Conservation (phyloP, 1,140 invertebrate species). For the Eulimnadia texana region DNA sequence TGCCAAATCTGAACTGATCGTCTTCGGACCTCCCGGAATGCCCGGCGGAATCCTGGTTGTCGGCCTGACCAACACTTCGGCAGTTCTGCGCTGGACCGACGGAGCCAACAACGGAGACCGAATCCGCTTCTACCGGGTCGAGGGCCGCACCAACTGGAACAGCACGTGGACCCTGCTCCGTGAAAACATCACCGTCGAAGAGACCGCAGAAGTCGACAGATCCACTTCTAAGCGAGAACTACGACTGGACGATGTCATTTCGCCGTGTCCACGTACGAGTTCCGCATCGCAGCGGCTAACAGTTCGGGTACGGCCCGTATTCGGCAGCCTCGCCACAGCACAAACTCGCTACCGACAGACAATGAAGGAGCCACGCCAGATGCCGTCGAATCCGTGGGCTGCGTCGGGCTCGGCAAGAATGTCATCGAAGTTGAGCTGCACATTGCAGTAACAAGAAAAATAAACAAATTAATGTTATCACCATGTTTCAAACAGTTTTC, state of each 20-base stretch:
- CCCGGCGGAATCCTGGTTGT: constrained; percentile 44
- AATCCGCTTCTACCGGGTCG: constrained; percentile 58
- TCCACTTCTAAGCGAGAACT: constrained; percentile 58
- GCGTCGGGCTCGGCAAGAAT: constrained; percentile 36
- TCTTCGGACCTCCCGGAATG: constrained; percentile 71
- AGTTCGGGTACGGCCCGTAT: constrained; percentile 51
- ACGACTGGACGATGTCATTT: constrained; percentile 48
- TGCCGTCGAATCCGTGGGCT: constrained; percentile 30
- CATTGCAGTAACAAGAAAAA: background rate
- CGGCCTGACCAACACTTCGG: constrained; percentile 55
- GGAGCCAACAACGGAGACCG: constrained; percentile 64
- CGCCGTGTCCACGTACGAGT: constrained; percentile 81
- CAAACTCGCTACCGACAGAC: constrained; percentile 54
- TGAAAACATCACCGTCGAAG: constrained; percentile 40
- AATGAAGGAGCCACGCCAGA: constrained; percentile 31
- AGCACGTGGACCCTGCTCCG: constrained; percentile 59
- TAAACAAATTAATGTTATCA: no score
- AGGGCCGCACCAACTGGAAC: constrained; percentile 74
- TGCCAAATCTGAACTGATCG: constrained; percentile 49
- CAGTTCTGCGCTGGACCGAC: constrained; percentile 74
- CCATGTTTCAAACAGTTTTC: no score
- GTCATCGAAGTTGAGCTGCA: constrained; percentile 33
- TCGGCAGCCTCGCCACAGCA: constrained; percentile 64
- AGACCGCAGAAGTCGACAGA: constrained; percentile 43
- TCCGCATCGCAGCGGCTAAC: constrained; percentile 73